Percentiles rank a stretch among this genome's conserved stretches.
Evolutionary conservation across 92 coral and sea anemone species (phyloP).

Genomic region (Blastomussa wellsi): DNA sequence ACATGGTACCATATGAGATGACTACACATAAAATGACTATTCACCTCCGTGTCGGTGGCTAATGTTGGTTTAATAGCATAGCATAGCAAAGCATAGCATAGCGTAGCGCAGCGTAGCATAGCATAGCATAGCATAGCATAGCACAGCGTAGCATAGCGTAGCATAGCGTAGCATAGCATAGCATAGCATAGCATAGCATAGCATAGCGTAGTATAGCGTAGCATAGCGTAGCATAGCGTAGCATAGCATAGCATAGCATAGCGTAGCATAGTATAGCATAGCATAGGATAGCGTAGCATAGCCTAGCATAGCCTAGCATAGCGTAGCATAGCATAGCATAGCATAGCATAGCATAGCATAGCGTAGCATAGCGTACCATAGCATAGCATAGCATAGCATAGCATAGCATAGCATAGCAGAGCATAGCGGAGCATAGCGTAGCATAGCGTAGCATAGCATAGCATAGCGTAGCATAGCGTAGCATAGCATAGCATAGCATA

Average conservation of each 20-base stretch:
- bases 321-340: background rate
- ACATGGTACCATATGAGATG: no score
- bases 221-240: background rate
- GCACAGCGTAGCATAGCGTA: no score
- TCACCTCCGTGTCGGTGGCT: no score
- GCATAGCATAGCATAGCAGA: background rate
- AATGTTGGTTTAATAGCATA: no score
- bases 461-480: background rate
- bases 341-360: background rate
- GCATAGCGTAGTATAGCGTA: background rate
- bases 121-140: no score
- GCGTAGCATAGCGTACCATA: background rate
- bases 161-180: no score
- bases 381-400: background rate
- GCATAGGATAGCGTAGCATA: background rate
- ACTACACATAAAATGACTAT: no score
- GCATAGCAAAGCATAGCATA: no score
- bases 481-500: background rate
- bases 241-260: background rate
- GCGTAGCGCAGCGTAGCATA: no score
- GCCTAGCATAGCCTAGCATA: background rate
- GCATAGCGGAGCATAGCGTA: background rate
- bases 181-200: no score
- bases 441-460: background rate
- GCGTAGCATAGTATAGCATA: background rate